These are phyloP conservation scores for Drosophila paulistorum DNA, from an alignment of 1,140 invertebrate genomes.

Conservation along the genomic window DNA sequence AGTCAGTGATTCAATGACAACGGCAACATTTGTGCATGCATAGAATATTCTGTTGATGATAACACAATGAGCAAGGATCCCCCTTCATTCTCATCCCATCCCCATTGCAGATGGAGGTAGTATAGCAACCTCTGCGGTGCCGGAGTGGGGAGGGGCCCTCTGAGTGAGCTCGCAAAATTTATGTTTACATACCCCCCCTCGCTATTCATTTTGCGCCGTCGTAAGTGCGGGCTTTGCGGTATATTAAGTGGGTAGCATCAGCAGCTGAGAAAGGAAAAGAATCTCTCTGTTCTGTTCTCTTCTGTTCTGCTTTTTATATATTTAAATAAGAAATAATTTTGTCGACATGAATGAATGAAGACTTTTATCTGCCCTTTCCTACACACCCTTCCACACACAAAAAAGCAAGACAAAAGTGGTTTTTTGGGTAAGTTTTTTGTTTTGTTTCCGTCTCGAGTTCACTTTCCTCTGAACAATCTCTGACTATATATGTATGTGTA, in stretches of 20 bases:
- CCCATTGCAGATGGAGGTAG: background rate
- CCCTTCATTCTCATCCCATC: too few species aligned
- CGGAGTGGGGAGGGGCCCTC: background rate
- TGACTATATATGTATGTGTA: background rate
- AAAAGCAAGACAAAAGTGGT: conserved; percentile 8
- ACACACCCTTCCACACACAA: background rate
- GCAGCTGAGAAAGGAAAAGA: conserved; percentile 23
- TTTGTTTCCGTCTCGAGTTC: conserved; percentile 43
- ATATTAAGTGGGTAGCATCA: conserved; percentile 77
- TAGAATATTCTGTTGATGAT: conserved; percentile 79
- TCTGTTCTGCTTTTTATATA: conserved; percentile 65
- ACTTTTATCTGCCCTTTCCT: conserved; percentile 69
- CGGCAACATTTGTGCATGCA: conserved; percentile 80
- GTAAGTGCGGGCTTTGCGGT: conserved; percentile 79
- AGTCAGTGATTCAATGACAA: conserved; percentile 73
- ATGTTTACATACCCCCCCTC: conserved; percentile 75
- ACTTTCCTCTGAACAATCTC: conserved; percentile 36
- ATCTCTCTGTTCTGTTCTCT: too few species aligned
- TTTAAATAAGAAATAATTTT: conserved; percentile 82
- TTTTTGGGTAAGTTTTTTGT: conserved; percentile 42
- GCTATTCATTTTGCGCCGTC: conserved; percentile 72
- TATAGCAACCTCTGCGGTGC: background rate
- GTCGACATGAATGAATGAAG: conserved; percentile 81
- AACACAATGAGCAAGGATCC: conserved; percentile 62
- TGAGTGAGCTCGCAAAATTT: conserved; percentile 74